Evolutionary conservation across 2,113 vertebrate genomes (phyloP).

Genomic region (Phalacrocorax aristotelis): DNA sequence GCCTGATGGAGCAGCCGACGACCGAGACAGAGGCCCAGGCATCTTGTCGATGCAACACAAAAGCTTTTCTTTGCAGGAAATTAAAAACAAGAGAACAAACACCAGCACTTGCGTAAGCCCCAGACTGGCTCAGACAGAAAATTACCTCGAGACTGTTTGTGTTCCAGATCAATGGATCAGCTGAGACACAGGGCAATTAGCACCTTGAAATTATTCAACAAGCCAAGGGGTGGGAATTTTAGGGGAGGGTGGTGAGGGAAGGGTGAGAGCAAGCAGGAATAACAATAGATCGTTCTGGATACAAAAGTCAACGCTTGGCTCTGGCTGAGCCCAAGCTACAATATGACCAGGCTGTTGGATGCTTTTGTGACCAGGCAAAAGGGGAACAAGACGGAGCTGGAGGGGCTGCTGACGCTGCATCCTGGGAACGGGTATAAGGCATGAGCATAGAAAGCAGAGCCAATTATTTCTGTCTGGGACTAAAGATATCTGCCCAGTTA

Average conservation of each 20-base stretch:
- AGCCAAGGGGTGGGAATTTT: neutral
- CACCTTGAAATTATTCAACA: constrained; percentile 22
- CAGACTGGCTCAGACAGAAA: constrained; percentile 27
- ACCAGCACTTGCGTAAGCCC: constrained; percentile 7
- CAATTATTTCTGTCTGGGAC: neutral
- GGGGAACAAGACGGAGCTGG: neutral
- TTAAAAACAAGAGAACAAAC: constrained; percentile 52
- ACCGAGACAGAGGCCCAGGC: neutral
- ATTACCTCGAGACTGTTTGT: constrained; percentile 42
- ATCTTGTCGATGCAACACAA: constrained; percentile 11
- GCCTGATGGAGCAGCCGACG: neutral
- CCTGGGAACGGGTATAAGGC: neutral
- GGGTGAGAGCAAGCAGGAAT: neutral
- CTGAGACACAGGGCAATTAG: neutral
- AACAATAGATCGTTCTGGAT: neutral
- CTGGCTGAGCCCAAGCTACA: neutral
- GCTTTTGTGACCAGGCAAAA: neutral
- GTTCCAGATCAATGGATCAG: constrained; percentile 52
- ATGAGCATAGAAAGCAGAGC: neutral
- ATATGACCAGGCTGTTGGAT: neutral
- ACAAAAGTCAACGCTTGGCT: neutral
- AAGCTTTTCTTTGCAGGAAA: constrained; percentile 56
- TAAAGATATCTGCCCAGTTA: neutral
- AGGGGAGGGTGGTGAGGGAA: neutral
- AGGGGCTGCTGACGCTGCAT: neutral